Base-by-base conservation (phyloP, 1,140 invertebrate species). In the Micrasema minimum region DNA sequence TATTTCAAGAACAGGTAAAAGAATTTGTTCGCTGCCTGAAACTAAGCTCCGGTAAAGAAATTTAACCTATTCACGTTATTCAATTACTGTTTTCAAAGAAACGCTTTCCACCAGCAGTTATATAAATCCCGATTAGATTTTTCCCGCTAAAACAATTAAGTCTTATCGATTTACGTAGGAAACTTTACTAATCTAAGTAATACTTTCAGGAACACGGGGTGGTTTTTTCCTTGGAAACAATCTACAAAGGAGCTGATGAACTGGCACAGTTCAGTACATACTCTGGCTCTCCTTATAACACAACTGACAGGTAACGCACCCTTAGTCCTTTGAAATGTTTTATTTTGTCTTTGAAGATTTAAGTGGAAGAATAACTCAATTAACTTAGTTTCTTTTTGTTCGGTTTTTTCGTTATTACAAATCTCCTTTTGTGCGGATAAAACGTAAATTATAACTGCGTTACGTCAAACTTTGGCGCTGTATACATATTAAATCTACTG, bases 181-280 rank as follows among this genome's bases (percentile, higher is more conserved):
- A 69, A 59, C 35, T 65, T 71, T 23, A 14, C n/a, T 71, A 53
- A 71, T 71, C 45, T 46, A 35, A 26, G 46, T 22, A 35, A 51
- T 80, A 78, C 77, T 83, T 83, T 75, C 81, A 85, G 83, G 83
- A 79, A 59, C 80, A 80, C 73, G 83, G 82, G 62, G 76, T 85
- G 75, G 83, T 84, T 71, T 79, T 85, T 72, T 83, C 83, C 10
- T 78, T 84, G 67, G 83, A 84, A 71, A 84, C 83, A 14, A 83
- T 85, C 74, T 85, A 85, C 72, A 78, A 80, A 75, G 83, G 83
- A 16, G 83, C 82, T 0, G 73, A 82, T 62, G 81, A 82, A 43
- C 67, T 85, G 53, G 80, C 82, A 5, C 81, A 81, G 1, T 78
- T 84, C 66, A 84, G 82, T 66, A 80, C 81, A 43, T 83, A 83